Evolutionary conservation across 2,113 vertebrate species (phyloP).

Genomic region (Anhinga anhinga): DNA sequence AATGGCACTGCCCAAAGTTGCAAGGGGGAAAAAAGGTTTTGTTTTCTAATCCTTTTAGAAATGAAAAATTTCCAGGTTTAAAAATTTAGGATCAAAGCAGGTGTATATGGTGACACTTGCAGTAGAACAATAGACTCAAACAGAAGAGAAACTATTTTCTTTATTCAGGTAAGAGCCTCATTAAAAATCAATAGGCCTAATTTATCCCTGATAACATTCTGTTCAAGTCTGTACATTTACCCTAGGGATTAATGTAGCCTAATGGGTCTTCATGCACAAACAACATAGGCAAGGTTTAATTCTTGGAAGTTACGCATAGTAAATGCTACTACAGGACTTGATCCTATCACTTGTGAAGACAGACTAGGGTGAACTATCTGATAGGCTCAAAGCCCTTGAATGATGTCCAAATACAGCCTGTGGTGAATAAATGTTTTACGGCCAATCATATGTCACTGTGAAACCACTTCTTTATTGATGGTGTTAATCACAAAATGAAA

Average conservation of each 20-base stretch:
- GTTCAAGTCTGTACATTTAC: constrained; percentile 9
- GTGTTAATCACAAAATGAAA: neutral
- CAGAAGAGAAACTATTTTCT: neutral
- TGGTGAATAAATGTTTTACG: neutral
- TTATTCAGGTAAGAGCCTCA: constrained; percentile 40
- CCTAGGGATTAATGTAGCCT: constrained; percentile 50
- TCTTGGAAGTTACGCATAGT: constrained; percentile 7
- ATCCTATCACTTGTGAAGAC: neutral
- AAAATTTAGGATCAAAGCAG: neutral
- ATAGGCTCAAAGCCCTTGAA: constrained; percentile 9
- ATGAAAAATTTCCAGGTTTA: neutral
- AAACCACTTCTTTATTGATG: constrained; percentile 7
- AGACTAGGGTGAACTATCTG: neutral
- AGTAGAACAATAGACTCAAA: neutral
- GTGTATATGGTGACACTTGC: neutral
- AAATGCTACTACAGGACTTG: neutral
- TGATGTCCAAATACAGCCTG: neutral
- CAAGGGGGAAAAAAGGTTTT: neutral
- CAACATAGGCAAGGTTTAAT: neutral
- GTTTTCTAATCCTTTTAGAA: neutral
- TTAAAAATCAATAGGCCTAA: constrained; percentile 55
- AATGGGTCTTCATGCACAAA: constrained; percentile 39
- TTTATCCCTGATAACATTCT: constrained; percentile 39
- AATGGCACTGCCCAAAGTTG: neutral
- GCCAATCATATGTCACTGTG: neutral